phyloP scores from a whole-genome alignment of 37 sponge, comb jelly and placozoan genomes.

The Lycopodina hypogea region DNA sequence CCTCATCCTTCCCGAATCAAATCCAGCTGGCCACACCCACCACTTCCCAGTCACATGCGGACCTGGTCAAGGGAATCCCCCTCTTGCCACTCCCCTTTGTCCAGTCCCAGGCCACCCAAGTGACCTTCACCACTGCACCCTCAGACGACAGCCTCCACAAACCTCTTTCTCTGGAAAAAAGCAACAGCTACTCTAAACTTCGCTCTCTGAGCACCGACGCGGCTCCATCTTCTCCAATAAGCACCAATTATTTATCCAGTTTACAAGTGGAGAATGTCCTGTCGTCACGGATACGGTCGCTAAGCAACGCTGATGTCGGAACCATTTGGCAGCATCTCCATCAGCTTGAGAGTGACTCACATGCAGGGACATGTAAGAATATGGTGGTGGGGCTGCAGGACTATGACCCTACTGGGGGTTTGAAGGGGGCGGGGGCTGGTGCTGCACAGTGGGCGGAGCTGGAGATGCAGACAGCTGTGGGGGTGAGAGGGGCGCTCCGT shows the following conservation, averaged over 20 bases:
- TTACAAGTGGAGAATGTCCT: neutral
- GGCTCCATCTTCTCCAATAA: neutral
- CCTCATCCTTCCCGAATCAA: neutral
- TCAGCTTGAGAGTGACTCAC: neutral
- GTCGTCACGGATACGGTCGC: neutral
- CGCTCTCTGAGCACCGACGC: constrained; percentile 4
- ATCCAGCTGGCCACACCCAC: constrained; percentile 11
- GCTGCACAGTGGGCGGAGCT: constrained; percentile 25
- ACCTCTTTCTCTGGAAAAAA: neutral
- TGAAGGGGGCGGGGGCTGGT: neutral
- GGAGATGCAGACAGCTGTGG: constrained; percentile 24
- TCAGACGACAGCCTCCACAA: neutral
- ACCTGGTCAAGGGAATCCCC: constrained; percentile 15
- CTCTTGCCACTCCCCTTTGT: constrained; percentile 54
- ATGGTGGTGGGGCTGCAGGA: constrained; percentile 8
- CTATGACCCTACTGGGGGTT: constrained; percentile 17
- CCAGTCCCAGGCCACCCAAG: constrained; percentile 12
- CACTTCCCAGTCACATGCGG: constrained; percentile 2
- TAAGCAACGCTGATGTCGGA: neutral
- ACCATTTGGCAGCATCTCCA: neutral
- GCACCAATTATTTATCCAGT: neutral
- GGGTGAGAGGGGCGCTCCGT: neutral
- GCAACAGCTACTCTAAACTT: neutral
- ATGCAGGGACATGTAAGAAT: neutral
- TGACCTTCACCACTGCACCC: constrained; percentile 31